Evolutionary conservation across 2,113 vertebrate genomes (phyloP).

Genomic region (Plecotus auritus): DNA sequence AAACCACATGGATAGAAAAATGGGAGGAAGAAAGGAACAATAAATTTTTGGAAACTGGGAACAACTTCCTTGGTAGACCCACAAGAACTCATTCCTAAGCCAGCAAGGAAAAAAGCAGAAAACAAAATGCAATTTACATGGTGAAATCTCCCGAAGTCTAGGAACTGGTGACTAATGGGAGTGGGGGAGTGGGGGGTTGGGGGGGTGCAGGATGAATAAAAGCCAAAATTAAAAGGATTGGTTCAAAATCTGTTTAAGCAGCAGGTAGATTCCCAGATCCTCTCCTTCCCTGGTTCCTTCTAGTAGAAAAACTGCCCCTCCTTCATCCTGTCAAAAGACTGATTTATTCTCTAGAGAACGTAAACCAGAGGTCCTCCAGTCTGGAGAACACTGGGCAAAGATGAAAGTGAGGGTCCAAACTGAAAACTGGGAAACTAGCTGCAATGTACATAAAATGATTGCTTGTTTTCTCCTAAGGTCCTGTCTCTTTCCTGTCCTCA

Average conservation of each 20-base stretch:
- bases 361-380: neutral
- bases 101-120: neutral
- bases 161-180: neutral
- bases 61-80: neutral
- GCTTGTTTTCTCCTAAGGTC: neutral
- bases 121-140: neutral
- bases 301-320: neutral
- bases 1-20: neutral
- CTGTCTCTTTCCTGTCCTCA: neutral
- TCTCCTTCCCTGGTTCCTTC: neutral
- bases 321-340: neutral
- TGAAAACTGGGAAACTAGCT: neutral
- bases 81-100: neutral
- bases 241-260: neutral
- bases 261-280: neutral
- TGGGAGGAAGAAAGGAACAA: neutral
- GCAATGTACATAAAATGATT: neutral
- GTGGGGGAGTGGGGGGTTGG: too few species aligned
- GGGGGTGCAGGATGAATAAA: neutral
- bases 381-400: neutral
- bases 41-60: neutral
- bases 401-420: neutral
- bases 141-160: neutral
- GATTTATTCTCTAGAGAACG: neutral
- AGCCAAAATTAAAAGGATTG: neutral